Conservation (phyloP, 2,888 invertebrate genomes). For the Julus scanicus region DNA sequence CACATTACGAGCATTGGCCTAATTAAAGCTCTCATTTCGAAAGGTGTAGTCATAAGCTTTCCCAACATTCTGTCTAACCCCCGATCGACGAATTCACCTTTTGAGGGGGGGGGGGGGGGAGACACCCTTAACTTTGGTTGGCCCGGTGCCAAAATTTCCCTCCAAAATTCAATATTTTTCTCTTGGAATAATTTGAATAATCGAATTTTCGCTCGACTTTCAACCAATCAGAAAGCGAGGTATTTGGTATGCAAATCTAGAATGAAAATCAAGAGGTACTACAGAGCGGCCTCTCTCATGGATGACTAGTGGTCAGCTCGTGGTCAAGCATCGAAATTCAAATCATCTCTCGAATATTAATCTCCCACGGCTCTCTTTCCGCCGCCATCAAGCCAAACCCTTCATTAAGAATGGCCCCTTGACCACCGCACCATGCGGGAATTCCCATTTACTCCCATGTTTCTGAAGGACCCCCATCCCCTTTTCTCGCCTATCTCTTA, state of each 20-base stretch:
- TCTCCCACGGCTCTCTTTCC: slow-evolving; percentile 25
- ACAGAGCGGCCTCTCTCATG: neutral
- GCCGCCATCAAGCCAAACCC: neutral
- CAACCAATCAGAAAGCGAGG: neutral
- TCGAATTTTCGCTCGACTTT: neutral
- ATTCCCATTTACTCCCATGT: neutral
- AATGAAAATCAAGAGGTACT: slow-evolving; percentile 26
- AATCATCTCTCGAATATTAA: slow-evolving; percentile 5
- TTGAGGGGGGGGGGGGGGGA: no score
- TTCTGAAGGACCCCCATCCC: neutral
- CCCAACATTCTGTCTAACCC: no score
- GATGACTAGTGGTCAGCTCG: slow-evolving; percentile 33
- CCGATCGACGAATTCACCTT: neutral
- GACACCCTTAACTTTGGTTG: neutral
- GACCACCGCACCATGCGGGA: neutral
- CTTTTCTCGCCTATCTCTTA: neutral
- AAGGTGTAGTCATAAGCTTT: no score
- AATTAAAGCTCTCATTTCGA: no score
- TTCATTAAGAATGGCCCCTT: neutral
- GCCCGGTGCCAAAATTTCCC: neutral
- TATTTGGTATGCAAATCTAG: neutral
- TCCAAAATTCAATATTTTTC: neutral
- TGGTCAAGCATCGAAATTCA: slow-evolving; percentile 21
- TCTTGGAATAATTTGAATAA: neutral
- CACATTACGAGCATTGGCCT: no score